Evolutionary conservation across 2,888 invertebrate genomes (phyloP).

Genomic region (Galerucella pusilla): DNA sequence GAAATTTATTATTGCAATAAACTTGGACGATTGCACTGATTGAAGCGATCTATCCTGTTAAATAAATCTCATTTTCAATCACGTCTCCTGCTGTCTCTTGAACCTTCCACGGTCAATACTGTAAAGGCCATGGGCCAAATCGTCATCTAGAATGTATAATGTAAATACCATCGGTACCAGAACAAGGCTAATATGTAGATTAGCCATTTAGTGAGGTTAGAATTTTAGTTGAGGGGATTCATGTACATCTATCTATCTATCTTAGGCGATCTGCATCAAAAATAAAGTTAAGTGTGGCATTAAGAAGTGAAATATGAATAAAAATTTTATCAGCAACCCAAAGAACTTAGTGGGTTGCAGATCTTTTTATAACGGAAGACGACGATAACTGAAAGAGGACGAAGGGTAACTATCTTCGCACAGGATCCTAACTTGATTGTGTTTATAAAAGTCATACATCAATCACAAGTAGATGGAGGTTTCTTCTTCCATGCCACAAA

Average conservation of each 20-base stretch:
- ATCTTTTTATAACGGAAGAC: too few species aligned
- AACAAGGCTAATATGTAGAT: slow-evolving; percentile 10
- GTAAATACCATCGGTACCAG: slow-evolving; percentile 4
- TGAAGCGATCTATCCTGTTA: slow-evolving; percentile 1
- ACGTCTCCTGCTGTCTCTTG: slow-evolving; percentile 15
- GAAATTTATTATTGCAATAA: not conserved
- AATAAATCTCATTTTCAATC: slow-evolving; percentile 15
- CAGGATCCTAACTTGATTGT: too few species aligned
- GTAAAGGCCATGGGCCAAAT: slow-evolving; percentile 14
- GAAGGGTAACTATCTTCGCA: too few species aligned
- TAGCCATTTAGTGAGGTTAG: not conserved
- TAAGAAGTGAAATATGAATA: too few species aligned
- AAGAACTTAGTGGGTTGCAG: too few species aligned
- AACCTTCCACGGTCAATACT: slow-evolving; percentile 22
- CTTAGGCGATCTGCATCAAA: not conserved
- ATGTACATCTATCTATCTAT: not conserved
- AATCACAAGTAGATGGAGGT: too few species aligned
- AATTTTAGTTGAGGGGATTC: slow-evolving; percentile 5
- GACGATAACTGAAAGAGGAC: too few species aligned
- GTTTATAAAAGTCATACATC: too few species aligned
- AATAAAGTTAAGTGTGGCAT: too few species aligned
- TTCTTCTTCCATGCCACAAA: too few species aligned
- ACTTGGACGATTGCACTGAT: not conserved
- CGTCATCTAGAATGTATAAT: not conserved
- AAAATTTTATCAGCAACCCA: too few species aligned